These are phyloP conservation scores for Tylochromis polylepis DNA, from an alignment of 2,113 vertebrate species.

Conservation along the genomic window DNA sequence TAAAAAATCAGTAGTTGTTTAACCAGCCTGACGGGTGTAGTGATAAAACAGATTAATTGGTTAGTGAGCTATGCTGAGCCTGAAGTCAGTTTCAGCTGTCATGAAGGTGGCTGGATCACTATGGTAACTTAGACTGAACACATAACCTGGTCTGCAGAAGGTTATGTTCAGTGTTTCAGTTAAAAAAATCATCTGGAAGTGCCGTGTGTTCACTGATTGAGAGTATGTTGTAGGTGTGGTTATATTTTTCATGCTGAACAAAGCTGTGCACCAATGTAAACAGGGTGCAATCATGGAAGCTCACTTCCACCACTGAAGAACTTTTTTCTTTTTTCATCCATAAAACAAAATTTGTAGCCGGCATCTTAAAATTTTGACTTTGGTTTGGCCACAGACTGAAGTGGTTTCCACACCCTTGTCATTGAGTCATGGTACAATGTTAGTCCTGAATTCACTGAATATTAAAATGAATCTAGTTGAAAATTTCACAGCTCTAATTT, in stretches of 20 bases:
- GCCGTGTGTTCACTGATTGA: not conserved
- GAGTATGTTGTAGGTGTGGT: not conserved
- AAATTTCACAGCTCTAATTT: not conserved
- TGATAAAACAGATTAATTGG: not conserved
- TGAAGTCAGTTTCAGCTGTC: not conserved
- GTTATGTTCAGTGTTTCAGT: not conserved
- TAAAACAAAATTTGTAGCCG: not conserved
- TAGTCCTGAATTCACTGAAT: not conserved
- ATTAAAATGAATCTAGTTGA: not conserved
- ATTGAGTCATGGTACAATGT: rapidly evolving
- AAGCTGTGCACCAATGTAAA: rapidly evolving
- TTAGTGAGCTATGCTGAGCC: not conserved
- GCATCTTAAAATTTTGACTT: not conserved
- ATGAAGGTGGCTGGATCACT: not conserved
- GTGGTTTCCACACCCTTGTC: not conserved
- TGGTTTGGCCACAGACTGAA: not conserved
- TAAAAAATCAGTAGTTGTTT: not conserved
- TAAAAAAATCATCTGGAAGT: not conserved
- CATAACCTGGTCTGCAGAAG: not conserved
- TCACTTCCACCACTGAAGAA: not conserved
- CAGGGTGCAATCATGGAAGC: not conserved
- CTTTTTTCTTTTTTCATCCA: not conserved
- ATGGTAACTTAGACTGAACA: not conserved
- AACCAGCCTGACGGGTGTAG: not conserved
- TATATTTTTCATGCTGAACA: not conserved